Conservation (phyloP, 2,888 invertebrate species). For the Osmoderma eremita region DNA sequence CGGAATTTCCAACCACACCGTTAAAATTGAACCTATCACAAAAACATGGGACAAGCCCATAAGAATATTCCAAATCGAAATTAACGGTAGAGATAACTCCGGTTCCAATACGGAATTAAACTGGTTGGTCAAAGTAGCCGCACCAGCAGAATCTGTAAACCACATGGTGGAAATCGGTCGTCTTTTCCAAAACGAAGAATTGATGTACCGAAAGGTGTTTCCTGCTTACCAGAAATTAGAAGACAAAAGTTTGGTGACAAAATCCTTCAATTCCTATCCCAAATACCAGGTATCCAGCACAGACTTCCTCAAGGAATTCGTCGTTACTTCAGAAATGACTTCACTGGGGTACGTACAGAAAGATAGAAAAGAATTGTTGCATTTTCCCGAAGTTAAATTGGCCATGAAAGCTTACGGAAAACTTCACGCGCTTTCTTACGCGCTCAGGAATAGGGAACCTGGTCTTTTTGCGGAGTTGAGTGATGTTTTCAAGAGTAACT, state of each 20-base stretch:
- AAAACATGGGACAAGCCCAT: constrained; percentile 55
- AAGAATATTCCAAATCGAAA: constrained; percentile 46
- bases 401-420: constrained; percentile 53
- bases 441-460: constrained; percentile 50
- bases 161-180: constrained; percentile 47
- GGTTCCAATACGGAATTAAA: constrained; percentile 27
- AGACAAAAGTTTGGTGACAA: constrained; percentile 43
- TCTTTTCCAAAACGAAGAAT: constrained; percentile 52
- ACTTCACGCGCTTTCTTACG: constrained; percentile 54
- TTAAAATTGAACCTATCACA: constrained; percentile 45
- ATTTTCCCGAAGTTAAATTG: constrained; percentile 52
- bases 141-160: constrained; percentile 48
- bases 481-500: neutral
- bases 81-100: constrained; percentile 40
- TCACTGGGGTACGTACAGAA: constrained; percentile 49
- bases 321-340: constrained; percentile 53
- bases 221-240: constrained; percentile 50
- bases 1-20: constrained; percentile 20
- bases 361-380: constrained; percentile 47
- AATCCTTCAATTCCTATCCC: constrained; percentile 45
- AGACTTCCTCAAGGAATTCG: constrained; percentile 47
- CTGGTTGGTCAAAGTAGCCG: constrained; percentile 54
- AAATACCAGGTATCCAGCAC: constrained; percentile 43
- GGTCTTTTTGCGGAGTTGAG: constrained; percentile 30
- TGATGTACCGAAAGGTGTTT: constrained; percentile 52